Conservation (phyloP, 2,888 invertebrate genomes). For the Yponomeuta plumbellus region DNA sequence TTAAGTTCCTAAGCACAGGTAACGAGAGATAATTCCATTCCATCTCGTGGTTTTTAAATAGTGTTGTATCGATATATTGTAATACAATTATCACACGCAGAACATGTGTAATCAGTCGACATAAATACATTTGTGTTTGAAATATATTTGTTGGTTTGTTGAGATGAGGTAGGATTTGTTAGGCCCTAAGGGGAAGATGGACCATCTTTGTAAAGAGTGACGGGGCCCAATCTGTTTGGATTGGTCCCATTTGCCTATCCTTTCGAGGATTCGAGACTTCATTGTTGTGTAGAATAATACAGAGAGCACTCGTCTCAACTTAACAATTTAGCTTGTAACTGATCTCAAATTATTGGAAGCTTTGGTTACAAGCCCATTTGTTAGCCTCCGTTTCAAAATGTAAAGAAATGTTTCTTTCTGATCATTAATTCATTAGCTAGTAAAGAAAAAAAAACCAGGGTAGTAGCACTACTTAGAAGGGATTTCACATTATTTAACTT, state of each 20-base stretch:
- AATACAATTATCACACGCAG: neutral
- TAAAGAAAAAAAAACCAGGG: constrained; percentile 54
- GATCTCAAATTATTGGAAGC: constrained; percentile 43
- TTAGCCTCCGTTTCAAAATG: constrained; percentile 50
- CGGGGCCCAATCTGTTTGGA: neutral
- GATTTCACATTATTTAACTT: constrained; percentile 44
- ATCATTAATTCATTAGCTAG: constrained; percentile 59
- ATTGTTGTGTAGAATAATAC: neutral
- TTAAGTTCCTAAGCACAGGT: neutral
- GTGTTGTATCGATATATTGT: neutral
- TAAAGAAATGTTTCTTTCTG: constrained; percentile 47
- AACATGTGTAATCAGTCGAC: neutral
- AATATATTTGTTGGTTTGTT: constrained; percentile 33
- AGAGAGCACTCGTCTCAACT: constrained; percentile 38
- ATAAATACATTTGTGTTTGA: neutral
- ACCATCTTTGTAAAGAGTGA: neutral
- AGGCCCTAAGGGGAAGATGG: neutral
- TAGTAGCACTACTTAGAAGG: constrained; percentile 51
- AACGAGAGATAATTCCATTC: neutral
- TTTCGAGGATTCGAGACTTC: neutral
- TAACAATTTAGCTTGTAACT: constrained; percentile 67
- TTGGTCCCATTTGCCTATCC: neutral
- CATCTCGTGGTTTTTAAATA: neutral
- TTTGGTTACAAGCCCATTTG: constrained; percentile 74
- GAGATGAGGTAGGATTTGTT: neutral